Evolutionary conservation across 1,140 invertebrate species (phyloP).

Genomic region (Dendroctonus valens): DNA sequence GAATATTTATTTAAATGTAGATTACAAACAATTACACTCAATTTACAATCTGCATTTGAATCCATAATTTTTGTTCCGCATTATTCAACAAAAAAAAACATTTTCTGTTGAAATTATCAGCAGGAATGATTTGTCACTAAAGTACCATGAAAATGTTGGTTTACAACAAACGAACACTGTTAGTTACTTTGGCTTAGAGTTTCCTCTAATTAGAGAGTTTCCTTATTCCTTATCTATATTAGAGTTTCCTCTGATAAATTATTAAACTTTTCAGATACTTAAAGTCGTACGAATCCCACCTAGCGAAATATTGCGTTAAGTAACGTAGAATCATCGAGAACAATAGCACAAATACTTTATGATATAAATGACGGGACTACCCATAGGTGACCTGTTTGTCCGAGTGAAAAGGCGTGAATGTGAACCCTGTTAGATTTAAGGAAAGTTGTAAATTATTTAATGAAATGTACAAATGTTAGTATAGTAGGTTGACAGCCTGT

Average conservation of each 20-base stretch:
- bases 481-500: constrained; percentile 48
- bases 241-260: neutral
- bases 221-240: no score
- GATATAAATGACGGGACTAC: constrained; percentile 69
- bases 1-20: neutral
- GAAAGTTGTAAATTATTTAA: constrained; percentile 45
- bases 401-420: constrained; percentile 31
- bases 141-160: no score
- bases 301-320: constrained; percentile 90
- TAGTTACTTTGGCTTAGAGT: constrained; percentile 8
- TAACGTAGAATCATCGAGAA: constrained; percentile 91
- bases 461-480: constrained; percentile 49
- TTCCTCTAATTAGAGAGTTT: no score
- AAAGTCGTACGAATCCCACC: constrained; percentile 84
- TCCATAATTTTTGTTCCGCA: no score
- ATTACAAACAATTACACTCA: no score
- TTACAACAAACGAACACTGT: no score
- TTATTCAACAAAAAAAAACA: neutral
- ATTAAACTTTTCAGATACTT: constrained; percentile 65
- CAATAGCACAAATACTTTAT: constrained; percentile 91
- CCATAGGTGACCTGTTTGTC: constrained; percentile 48
- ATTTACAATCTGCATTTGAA: neutral
- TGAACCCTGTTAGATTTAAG: constrained; percentile 35
- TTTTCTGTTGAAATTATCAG: neutral
- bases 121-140: no score